phyloP scores from a whole-genome alignment of 2,797 vertebrate genomes.

The Schizopygopsis pylzovi region DNA sequence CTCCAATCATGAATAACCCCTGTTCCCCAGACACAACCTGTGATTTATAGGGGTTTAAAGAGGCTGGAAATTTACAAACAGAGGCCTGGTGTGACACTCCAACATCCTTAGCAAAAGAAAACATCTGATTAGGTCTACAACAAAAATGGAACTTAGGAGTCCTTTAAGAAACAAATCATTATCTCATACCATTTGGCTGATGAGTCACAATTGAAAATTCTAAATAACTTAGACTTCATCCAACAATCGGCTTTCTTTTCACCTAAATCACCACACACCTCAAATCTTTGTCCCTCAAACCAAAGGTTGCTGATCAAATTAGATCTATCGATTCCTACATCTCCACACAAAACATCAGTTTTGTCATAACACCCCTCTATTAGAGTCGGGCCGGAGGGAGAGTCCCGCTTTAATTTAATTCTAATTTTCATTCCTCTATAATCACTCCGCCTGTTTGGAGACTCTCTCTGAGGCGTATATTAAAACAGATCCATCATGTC shows the following conservation, averaged over 20 bases:
- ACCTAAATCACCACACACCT: slow-evolving; percentile 18
- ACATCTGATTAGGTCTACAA: slow-evolving; percentile 29
- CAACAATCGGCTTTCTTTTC: slow-evolving; percentile 1
- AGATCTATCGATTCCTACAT: slow-evolving; percentile 40
- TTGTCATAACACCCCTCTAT: slow-evolving; percentile 50
- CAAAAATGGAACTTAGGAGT: slow-evolving; percentile 24
- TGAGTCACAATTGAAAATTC: background rate
- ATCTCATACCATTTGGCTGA: background rate
- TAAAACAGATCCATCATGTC: slow-evolving; percentile 82
- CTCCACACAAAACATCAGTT: slow-evolving; percentile 51
- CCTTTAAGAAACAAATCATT: background rate
- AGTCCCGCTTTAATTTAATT: slow-evolving; percentile 61
- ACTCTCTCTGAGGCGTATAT: slow-evolving; percentile 74
- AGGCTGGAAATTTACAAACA: slow-evolving; percentile 32
- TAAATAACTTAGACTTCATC: background rate
- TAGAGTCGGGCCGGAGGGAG: slow-evolving; percentile 42
- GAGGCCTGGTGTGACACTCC: slow-evolving; percentile 35
- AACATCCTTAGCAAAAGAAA: slow-evolving; percentile 22
- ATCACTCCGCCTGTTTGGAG: slow-evolving; percentile 66
- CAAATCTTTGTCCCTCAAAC: slow-evolving; percentile 15
- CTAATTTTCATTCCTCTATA: slow-evolving; percentile 64
- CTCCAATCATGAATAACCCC: background rate
- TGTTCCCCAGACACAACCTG: slow-evolving; percentile 28
- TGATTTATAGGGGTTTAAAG: slow-evolving; percentile 53
- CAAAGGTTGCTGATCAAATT: slow-evolving; percentile 49